Conservation (phyloP, 2,797 vertebrate genomes). For the Gymnoscopelus braueri region DNA sequence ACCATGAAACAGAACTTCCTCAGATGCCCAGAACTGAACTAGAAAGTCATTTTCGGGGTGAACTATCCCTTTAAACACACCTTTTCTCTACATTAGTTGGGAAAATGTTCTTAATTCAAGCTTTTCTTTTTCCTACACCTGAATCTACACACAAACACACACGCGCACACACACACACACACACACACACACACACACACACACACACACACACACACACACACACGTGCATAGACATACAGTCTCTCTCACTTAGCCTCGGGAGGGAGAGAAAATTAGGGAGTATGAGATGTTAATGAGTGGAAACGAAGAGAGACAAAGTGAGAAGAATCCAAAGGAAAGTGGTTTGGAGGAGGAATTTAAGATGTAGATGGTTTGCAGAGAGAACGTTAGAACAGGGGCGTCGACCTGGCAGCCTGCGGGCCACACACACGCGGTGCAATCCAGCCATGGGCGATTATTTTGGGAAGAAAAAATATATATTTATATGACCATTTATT, state of each 20-base stretch:
- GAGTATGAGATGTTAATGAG: too few relatives aligned
- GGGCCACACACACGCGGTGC: too few relatives aligned
- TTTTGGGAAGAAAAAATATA: too few relatives aligned
- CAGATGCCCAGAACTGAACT: conserved; percentile 39
- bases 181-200: neutral
- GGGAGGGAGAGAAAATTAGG: too few relatives aligned
- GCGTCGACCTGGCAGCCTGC: too few relatives aligned
- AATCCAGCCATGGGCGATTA: too few relatives aligned
- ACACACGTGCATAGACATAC: neutral
- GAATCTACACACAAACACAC: conserved; percentile 8
- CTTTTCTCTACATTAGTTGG: conserved; percentile 44
- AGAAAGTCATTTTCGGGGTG: neutral
- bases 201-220: neutral
- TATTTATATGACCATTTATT: too few relatives aligned
- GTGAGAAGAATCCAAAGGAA: too few relatives aligned
- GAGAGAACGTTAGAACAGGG: too few relatives aligned
- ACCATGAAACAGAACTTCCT: conserved; percentile 54
- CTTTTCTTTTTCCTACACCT: conserved; percentile 51
- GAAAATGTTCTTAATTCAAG: conserved; percentile 31
- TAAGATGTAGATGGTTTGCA: too few relatives aligned
- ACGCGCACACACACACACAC: conserved; percentile 1
- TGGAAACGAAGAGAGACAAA: too few relatives aligned
- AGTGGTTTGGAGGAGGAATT: too few relatives aligned
- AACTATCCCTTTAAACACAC: neutral
- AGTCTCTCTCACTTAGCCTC: neutral